Percentiles rank a stretch among this genome's conserved stretches.
phyloP scores from a whole-genome alignment of 2,113 vertebrate genomes.

The Struthio camelus region DNA sequence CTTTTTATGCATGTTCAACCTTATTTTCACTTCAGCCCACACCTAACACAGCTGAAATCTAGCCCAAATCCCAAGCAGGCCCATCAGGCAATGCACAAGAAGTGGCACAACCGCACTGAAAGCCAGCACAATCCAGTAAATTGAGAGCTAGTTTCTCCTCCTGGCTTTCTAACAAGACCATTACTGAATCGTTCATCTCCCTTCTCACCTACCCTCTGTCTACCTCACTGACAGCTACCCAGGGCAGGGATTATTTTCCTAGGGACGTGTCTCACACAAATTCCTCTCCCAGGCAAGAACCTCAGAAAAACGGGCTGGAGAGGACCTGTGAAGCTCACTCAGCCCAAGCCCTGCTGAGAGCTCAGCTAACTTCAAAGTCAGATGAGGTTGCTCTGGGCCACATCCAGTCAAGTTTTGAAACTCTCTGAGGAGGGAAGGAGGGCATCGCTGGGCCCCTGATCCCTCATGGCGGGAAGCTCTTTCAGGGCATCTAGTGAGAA shows the following conservation, averaged over 20 bases:
- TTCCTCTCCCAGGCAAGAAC: background rate
- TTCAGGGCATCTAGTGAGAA: background rate
- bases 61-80: background rate
- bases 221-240: background rate
- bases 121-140: background rate
- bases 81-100: background rate
- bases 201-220: accelerated
- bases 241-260: background rate
- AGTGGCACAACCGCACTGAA: background rate
- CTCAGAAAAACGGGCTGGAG: background rate
- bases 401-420: background rate
- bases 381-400: background rate
- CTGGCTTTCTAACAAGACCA: accelerated
- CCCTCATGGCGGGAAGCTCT: background rate
- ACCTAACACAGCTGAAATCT: background rate
- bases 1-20: background rate
- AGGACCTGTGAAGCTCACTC: background rate
- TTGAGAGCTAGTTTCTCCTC: background rate
- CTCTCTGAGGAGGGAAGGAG: background rate
- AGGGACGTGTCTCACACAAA: background rate
- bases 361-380: background rate
- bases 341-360: background rate
- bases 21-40: slow-evolving; percentile 27
- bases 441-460: background rate
- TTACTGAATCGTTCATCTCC: background rate